Evolutionary conservation across 2,888 invertebrate genomes (phyloP).

Genomic region (Petrolisthes cinctipes): DNA sequence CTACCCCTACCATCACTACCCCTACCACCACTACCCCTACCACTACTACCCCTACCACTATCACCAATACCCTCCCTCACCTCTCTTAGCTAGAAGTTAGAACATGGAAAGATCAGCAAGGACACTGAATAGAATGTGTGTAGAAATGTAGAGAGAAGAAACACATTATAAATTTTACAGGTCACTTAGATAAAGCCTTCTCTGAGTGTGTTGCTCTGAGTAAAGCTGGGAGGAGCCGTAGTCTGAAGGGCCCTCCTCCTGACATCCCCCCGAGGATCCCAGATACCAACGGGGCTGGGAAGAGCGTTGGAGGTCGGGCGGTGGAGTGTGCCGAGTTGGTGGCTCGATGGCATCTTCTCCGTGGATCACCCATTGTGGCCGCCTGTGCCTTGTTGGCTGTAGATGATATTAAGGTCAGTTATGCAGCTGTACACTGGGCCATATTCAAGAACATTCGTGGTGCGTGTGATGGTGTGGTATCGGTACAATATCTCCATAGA

Average conservation of each 20-base stretch:
- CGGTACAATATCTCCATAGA: too few species aligned
- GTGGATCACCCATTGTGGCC: conserved; percentile 70
- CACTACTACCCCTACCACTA: too few species aligned
- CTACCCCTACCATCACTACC: too few species aligned
- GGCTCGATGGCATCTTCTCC: conserved; percentile 66
- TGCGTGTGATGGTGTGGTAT: too few species aligned
- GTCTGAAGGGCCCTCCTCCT: conserved; percentile 40
- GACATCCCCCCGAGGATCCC: conserved; percentile 41
- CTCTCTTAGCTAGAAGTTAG: too few species aligned
- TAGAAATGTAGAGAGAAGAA: not conserved
- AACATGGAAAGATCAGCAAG: too few species aligned
- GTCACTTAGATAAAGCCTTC: conserved; percentile 59
- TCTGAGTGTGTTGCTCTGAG: conserved; percentile 55
- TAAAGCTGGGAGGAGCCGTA: conserved; percentile 33
- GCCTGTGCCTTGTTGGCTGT: conserved; percentile 71
- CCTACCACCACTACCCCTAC: too few species aligned
- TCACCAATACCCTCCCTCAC: too few species aligned
- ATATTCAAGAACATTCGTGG: too few species aligned
- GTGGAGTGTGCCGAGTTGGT: conserved; percentile 57
- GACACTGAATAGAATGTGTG: not conserved
- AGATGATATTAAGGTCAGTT: conserved; percentile 67
- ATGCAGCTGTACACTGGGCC: not conserved
- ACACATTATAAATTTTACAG: conserved; percentile 29
- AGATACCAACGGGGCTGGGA: conserved; percentile 39
- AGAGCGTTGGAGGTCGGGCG: conserved; percentile 25